Evolutionary conservation across 2,888 invertebrate genomes (phyloP).

Genomic region (Ectropis crepuscularia): DNA sequence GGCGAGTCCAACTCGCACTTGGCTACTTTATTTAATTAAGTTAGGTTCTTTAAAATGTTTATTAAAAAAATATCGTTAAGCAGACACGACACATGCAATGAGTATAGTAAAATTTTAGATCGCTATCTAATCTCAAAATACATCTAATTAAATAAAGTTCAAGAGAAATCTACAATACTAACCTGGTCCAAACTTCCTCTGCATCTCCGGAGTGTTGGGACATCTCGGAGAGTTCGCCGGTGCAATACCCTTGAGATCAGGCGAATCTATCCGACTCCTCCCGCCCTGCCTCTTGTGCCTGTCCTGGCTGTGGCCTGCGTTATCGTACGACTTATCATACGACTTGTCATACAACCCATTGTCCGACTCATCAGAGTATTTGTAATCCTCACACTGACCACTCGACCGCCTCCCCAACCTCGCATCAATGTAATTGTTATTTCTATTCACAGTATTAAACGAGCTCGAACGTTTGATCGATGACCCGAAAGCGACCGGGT

Average conservation of each 20-base stretch:
- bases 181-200: slow-evolving; percentile 84
- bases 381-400: slow-evolving; percentile 70
- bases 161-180: not conserved
- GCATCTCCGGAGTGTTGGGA: slow-evolving; percentile 87
- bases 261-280: slow-evolving; percentile 87
- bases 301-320: slow-evolving; percentile 55
- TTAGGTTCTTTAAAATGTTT: no score
- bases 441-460: slow-evolving; percentile 83
- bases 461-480: slow-evolving; percentile 88
- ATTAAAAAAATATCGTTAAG: no score
- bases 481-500: slow-evolving; percentile 58
- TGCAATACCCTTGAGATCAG: slow-evolving; percentile 75
- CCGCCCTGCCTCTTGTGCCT: slow-evolving; percentile 89
- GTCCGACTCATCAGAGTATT: slow-evolving; percentile 77
- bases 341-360: slow-evolving; percentile 66
- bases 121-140: not conserved
- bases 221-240: slow-evolving; percentile 81
- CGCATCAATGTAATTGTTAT: slow-evolving; percentile 71
- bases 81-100: no score
- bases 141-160: not conserved
- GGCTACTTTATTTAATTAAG: no score
- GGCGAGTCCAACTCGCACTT: no score
- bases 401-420: slow-evolving; percentile 65
- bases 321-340: no score
- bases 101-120: no score